Evolutionary conservation across 1,140 invertebrate species (phyloP), one percentile per base, ranked within the genome.

Genomic region (Apis florea): DNA sequence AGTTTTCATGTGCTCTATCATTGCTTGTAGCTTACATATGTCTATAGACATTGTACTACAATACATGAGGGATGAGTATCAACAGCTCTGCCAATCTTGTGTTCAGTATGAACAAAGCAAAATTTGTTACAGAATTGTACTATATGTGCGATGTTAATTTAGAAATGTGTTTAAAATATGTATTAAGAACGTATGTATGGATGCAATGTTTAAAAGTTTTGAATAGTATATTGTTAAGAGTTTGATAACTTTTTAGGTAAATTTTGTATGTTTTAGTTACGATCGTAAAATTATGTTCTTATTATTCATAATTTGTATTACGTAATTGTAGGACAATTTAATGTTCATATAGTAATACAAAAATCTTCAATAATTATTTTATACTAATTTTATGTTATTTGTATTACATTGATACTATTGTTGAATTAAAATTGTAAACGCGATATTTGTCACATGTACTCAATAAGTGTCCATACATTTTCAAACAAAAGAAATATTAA

Each of bases 1-100:
- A 79, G 63, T 83, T 13, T 56, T 77, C 21, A 64, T 40, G 26
- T 86, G 63, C 72, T 83, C 54, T 83, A 70, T 51, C 69, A 21
- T 54, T 58, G 31, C 63, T 66, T 66, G 24, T 83, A 77, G 68
- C 61, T 83, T 59, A 51, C 51, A 56, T 13, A 79, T 56, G 59
- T 47, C 40, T 40, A 15, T 58, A 31, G 54, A 73, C 31, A 67
- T 70, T n/a, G 12, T 74, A 67, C n/a, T 56, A 56, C 58, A 54
- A 54, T 67, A 63, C 21, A 75, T n/a, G 76, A 53, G 77, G 77
- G 77, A 83, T 66, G 82, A 87, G 85, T 86, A 87, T 86, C 85
- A 47, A 13, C 31, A 81, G 54, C 26, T 86, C 31, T 84, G 79
- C 82, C 82, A 66, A 81, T 84, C 61, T 87, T 86, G 85, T 87